These are phyloP conservation scores for Brachionus manjavacas DNA, from an alignment of 1,140 invertebrate species.

Conservation along the genomic window DNA sequence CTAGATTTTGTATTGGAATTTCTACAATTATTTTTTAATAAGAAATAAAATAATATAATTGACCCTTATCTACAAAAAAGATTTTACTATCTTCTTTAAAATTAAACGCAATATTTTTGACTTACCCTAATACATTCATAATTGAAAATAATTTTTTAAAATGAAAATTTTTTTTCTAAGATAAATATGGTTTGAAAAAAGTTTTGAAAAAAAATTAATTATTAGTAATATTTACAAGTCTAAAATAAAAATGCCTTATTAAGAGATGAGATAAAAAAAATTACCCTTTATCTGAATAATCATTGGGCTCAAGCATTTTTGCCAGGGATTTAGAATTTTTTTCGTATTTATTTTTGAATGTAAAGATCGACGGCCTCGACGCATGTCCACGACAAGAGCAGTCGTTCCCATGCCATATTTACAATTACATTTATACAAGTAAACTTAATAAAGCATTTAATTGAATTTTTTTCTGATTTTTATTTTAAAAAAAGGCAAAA, in stretches of 20 bases:
- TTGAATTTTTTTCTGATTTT: neutral
- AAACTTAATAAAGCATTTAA: slow-evolving; percentile 62
- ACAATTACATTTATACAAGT: slow-evolving; percentile 84
- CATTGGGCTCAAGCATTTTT: neutral
- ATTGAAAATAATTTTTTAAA: too few species aligned
- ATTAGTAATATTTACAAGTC: too few species aligned
- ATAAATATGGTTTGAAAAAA: too few species aligned
- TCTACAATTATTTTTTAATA: too few species aligned
- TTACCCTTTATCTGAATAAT: neutral
- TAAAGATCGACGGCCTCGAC: slow-evolving; percentile 78
- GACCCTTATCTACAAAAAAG: too few species aligned
- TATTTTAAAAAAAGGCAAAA: slow-evolving; percentile 3
- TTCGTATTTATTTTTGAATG: neutral
- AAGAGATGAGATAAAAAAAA: neutral
- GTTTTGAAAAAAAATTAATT: too few species aligned
- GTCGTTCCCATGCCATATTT: slow-evolving; percentile 94
- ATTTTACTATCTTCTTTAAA: too few species aligned
- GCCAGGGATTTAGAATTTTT: neutral
- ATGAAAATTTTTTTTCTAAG: too few species aligned
- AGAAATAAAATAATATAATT: too few species aligned
- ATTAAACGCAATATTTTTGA: too few species aligned
- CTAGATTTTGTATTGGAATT: too few species aligned
- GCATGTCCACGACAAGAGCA: slow-evolving; percentile 97
- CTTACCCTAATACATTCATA: too few species aligned
- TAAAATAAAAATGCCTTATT: neutral